These are phyloP conservation scores for Calephelis nemesis DNA, from an alignment of 1,140 invertebrate genomes.

Conservation along the genomic window DNA sequence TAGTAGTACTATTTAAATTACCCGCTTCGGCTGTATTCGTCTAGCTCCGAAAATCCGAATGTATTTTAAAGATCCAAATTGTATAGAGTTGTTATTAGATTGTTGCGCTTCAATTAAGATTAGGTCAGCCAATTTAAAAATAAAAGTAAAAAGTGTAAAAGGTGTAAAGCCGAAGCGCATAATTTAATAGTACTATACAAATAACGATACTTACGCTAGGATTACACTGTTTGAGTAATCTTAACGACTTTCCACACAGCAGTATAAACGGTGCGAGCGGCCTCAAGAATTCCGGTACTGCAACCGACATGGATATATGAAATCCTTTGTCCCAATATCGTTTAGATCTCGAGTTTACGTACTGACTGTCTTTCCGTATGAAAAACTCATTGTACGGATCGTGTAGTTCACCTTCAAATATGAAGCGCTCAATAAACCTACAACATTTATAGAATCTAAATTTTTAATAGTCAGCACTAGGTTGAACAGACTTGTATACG, in stretches of 20 bases:
- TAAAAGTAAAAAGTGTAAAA: no score
- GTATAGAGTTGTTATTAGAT: no score
- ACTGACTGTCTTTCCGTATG: slow-evolving; percentile 78
- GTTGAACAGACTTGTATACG: no score
- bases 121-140: no score
- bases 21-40: no score
- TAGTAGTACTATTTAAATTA: no score
- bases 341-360: slow-evolving; percentile 77
- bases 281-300: slow-evolving; percentile 78
- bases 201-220: slow-evolving; percentile 74
- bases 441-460: slow-evolving; percentile 32
- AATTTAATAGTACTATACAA: no score
- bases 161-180: no score
- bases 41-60: no score
- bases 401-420: slow-evolving; percentile 82
- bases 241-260: slow-evolving; percentile 81
- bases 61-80: no score
- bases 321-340: slow-evolving; percentile 83
- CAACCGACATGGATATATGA: slow-evolving; percentile 71
- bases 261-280: slow-evolving; percentile 79
- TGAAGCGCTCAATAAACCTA: slow-evolving; percentile 82
- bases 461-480: neutral
- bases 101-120: no score
- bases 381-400: slow-evolving; percentile 82
- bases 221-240: slow-evolving; percentile 81